Evolutionary conservation across 2,888 invertebrate genomes (phyloP).

Genomic region (Drosophila multiciliata): DNA sequence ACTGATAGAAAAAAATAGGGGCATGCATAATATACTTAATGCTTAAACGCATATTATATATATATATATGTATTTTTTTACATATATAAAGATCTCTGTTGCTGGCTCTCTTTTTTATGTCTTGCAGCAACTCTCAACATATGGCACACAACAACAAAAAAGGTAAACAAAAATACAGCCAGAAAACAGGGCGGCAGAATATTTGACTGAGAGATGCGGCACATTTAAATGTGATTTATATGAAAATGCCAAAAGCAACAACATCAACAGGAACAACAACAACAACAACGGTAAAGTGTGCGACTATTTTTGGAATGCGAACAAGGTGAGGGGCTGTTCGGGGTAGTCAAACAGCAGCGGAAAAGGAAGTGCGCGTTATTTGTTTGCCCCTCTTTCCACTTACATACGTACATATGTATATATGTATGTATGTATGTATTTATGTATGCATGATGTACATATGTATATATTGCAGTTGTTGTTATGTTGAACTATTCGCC

Average conservation of each 20-base stretch:
- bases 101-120: not conserved
- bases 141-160: conserved; percentile 32
- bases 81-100: conserved; percentile 22
- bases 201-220: conserved; percentile 51
- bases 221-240: conserved; percentile 74
- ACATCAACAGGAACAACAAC: conserved; percentile 3
- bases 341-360: conserved; percentile 35
- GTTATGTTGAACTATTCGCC: conserved; percentile 24
- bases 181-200: conserved; percentile 13
- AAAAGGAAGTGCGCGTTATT: conserved; percentile 72
- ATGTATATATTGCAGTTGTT: not conserved
- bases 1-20: not conserved
- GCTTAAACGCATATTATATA: conserved; percentile 15
- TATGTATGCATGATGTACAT: not conserved
- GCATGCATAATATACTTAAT: conserved; percentile 23
- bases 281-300: conserved; percentile 30
- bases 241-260: conserved; percentile 41
- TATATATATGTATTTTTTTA: conserved; percentile 20
- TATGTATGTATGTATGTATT: not conserved
- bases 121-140: conserved; percentile 25
- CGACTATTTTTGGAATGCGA: conserved; percentile 64
- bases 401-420: not conserved
- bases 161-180: conserved; percentile 52
- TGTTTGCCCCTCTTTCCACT: conserved; percentile 34
- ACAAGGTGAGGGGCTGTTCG: conserved; percentile 16